Percentiles rank a stretch among this genome's conserved stretches.
Conservation (phyloP, 2,797 vertebrate genomes). For the Darevskia mixta region DNA sequence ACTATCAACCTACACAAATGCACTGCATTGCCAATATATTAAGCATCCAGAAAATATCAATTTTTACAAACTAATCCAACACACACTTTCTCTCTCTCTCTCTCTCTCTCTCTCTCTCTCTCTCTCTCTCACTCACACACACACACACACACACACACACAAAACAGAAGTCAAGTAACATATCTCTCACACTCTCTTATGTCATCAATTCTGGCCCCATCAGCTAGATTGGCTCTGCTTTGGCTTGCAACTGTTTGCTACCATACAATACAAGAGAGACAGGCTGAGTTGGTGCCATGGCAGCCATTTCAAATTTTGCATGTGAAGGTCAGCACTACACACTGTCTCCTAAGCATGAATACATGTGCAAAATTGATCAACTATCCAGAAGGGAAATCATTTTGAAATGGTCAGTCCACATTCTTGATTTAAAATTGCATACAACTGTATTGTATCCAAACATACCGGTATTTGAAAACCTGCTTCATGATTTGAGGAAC, state of each 20-base stretch:
- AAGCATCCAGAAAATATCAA: background rate
- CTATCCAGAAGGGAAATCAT: too few relatives aligned
- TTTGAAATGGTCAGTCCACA: too few relatives aligned
- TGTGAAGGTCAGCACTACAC: too few relatives aligned
- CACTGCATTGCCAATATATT: background rate
- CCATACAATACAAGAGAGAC: background rate
- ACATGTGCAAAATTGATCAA: background rate
- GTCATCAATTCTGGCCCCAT: background rate
- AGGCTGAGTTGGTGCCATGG: background rate
- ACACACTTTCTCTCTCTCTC: too few relatives aligned
- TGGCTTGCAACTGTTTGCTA: background rate
- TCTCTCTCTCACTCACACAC: too few relatives aligned
- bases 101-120: too few relatives aligned
- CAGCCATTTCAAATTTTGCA: background rate
- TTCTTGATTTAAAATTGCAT: too few relatives aligned
- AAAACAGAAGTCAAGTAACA: background rate
- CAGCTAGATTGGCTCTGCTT: background rate
- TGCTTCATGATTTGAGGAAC: too few relatives aligned
- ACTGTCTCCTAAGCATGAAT: background rate
- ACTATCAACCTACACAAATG: background rate
- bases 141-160: too few relatives aligned
- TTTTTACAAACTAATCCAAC: background rate
- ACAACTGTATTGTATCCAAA: too few relatives aligned
- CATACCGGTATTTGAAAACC: too few relatives aligned
- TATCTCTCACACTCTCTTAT: background rate